These are phyloP conservation scores for Clostera curtula DNA, from an alignment of 2,888 invertebrate genomes.

Conservation along the genomic window DNA sequence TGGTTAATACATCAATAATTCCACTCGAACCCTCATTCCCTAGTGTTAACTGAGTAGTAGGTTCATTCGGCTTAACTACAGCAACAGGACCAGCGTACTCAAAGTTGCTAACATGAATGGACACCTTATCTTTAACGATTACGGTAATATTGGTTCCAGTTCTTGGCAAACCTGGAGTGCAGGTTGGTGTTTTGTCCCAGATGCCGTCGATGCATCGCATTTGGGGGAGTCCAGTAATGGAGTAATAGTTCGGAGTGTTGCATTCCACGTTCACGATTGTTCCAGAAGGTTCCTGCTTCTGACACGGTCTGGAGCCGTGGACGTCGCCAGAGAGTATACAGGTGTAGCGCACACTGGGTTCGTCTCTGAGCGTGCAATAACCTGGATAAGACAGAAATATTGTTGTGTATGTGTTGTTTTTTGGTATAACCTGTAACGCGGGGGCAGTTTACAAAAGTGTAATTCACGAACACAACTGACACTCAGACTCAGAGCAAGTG, in stretches of 20 bases:
- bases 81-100: constrained; percentile 8
- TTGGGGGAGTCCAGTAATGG: constrained; percentile 17
- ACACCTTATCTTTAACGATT: constrained; percentile 33
- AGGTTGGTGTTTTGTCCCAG: constrained; percentile 38
- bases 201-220: constrained; percentile 41
- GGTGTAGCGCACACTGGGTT: constrained; percentile 34
- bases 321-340: constrained; percentile 23
- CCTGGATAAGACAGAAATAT: constrained; percentile 21
- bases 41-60: too few species aligned
- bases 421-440: too few species aligned
- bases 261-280: constrained; percentile 34
- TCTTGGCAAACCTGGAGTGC: constrained; percentile 42
- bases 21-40: too few species aligned
- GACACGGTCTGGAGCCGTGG: constrained; percentile 29
- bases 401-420: too few species aligned
- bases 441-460: too few species aligned
- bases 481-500: too few species aligned
- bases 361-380: constrained; percentile 31
- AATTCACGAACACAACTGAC: too few species aligned
- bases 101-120: constrained; percentile 26
- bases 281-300: constrained; percentile 29
- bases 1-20: too few species aligned
- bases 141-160: constrained; percentile 42
- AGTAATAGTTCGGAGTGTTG: constrained; percentile 40
- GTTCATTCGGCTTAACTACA: too few species aligned